Percentiles rank a stretch among this genome's conserved stretches.
Conservation (phyloP, 1,140 invertebrate genomes). For the Bombus breviceps region DNA sequence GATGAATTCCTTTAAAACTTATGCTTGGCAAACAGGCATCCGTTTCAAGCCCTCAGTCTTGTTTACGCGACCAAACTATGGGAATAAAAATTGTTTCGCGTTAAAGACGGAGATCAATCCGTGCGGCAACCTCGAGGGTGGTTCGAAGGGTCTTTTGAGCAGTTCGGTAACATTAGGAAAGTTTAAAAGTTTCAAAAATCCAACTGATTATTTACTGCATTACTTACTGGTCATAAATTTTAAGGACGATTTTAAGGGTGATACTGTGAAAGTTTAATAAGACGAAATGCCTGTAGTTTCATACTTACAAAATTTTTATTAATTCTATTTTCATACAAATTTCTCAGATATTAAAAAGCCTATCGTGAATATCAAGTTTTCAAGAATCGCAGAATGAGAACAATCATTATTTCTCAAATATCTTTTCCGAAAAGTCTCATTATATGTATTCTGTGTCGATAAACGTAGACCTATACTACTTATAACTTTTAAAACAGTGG, state of each 20-base stretch:
- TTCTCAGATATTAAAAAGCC: background rate
- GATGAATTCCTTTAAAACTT: slow-evolving; percentile 15
- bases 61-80: slow-evolving; percentile 11
- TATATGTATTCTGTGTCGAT: no score
- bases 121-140: background rate
- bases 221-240: background rate
- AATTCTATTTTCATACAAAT: background rate
- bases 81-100: slow-evolving; percentile 24
- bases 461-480: no score
- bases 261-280: no score
- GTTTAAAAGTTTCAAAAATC: background rate
- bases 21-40: background rate
- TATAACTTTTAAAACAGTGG: no score
- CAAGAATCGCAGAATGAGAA: no score
- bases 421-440: no score
- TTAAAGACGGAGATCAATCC: background rate
- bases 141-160: background rate
- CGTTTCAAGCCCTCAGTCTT: background rate
- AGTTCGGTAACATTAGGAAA: background rate
- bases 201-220: background rate
- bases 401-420: no score
- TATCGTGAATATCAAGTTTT: no score
- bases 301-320: background rate
- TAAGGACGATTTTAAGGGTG: background rate
- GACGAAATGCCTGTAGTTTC: no score